Base-by-base conservation (phyloP, 2,113 vertebrate genomes). In the Platysternon megacephalum region DNA sequence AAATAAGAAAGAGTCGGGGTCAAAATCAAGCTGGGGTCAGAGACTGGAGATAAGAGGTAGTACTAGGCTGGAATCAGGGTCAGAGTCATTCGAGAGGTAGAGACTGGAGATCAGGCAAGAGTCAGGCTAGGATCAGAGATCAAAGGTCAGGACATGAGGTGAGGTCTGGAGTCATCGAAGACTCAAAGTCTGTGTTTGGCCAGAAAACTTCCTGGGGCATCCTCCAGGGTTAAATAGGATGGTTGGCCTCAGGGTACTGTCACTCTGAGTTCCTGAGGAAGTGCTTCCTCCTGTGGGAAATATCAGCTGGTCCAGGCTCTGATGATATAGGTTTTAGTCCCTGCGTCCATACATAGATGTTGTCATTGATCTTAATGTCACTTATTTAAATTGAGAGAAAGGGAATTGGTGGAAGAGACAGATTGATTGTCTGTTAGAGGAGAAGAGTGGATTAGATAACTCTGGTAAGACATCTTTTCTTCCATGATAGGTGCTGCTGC, bases 361-460 rank as follows among this genome's bases (percentile, higher is more conserved):
- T 55, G 52, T 49, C 22, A 84, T 55, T 82, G 88, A 68, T 52
- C 26, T 84, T 53, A 87, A 55, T 84, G 88, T 42, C 42, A 84
- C 6, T 61, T 3, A 56, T 28, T 56, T 56, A 21, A 65, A 65
- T 14, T 44, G 61, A 89, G 53, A 5, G 12, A 79, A 53, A 76
- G 89, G 39, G 2, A 85, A 9, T 1, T 17, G 39, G 3, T 81
- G 26, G 5, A 78, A n/a, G 76, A 58, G 2, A 42, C 17, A 74
- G 68, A 74, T 72, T 35, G 3, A 65, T 32, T 1, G 26, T 8
- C 2, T 26, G 8, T 68, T 39, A 39, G 32, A 68, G 35, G 6
- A 35, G n/a, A 68, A 13, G 32, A 29, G 29, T 12, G 65, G 19
- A 53, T 53, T 26, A 82, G 21, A 89, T 24, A 0, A 1, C 2